These are phyloP conservation scores for Heliconius eleuchia DNA, from an alignment of 1,140 invertebrate genomes.

Conservation along the genomic window DNA sequence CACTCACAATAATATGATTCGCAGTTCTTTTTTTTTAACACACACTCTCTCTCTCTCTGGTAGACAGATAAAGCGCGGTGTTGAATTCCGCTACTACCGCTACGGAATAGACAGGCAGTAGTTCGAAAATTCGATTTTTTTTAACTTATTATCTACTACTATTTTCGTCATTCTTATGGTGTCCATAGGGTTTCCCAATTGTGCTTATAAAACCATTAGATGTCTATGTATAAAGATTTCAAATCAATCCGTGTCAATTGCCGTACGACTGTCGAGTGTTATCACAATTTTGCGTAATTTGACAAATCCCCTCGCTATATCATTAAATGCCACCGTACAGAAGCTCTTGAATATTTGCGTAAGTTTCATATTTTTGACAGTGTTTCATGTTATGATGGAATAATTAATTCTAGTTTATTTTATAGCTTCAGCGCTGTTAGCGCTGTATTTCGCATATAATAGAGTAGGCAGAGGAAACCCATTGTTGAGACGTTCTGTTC, in stretches of 20 bases:
- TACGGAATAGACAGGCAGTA: too few species aligned
- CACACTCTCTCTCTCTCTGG: too few species aligned
- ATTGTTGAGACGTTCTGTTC: too few species aligned
- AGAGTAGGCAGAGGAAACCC: too few species aligned
- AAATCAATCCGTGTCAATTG: background rate
- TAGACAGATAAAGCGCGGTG: too few species aligned
- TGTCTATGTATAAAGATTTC: background rate
- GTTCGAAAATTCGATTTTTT: too few species aligned
- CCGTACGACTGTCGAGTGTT: background rate
- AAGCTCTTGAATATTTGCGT: conserved; percentile 1
- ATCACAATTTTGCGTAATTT: conserved; percentile 7
- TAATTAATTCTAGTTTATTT: background rate
- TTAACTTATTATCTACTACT: too few species aligned
- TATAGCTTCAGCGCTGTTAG: too few species aligned
- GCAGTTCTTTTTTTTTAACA: too few species aligned
- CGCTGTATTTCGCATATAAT: too few species aligned
- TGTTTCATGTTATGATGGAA: background rate
- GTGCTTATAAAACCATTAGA: conserved; percentile 18
- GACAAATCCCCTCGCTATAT: background rate
- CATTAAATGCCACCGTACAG: background rate
- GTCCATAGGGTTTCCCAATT: background rate
- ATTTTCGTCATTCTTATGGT: background rate
- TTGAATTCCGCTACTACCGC: too few species aligned
- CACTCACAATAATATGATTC: too few species aligned
- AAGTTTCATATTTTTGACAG: background rate